Base-by-base conservation (phyloP, 1,140 invertebrate species). In the Argopecten irradians region DNA sequence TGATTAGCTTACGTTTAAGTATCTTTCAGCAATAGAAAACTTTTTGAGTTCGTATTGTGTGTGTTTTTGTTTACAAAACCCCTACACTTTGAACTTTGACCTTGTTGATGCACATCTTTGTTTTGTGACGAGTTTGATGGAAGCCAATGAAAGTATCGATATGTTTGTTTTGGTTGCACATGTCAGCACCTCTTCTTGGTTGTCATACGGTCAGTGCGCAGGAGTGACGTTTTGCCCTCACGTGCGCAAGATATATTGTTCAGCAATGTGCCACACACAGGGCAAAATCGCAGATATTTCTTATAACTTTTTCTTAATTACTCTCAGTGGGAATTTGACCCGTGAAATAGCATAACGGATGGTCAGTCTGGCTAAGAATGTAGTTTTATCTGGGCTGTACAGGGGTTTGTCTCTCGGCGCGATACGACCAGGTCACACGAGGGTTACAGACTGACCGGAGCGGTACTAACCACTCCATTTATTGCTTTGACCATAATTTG, bases 271-370 rank as follows among this genome's bases (percentile, higher is more conserved):
- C 55, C 55, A 71, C 55, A 28, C 16, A 71, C 14, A 11, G 22
- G n/a, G 55, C n/a, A 71, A 71, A 71, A 71, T 71, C 16, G 55
- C 55, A 71, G 55, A 71, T 1, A 71, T 71, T 46, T 71, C 22
- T 71, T 71, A 71, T n/a, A n/a, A 71, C 55, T 71, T 71, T 71
- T 22, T 71, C 55, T 71, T 71, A 71, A 71, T 71, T 71, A 71
- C 55, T 71, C 28, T 71, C 55, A 71, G 22, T 22, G 55, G n/a
- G 55, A 71, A 28, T 71, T 71, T 71, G 22, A 71, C 55, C 16
- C 55, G 55, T 71, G 28, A 71, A 71, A 71, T n/a, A 71, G 2
- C 43, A 8, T 46, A 46, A 46, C 22, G n/a, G 16, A 71, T 71
- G 55, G 55, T 71, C 55, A 71, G n/a, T 71, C 55, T 71, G 22